phyloP scores from a whole-genome alignment of 1,140 invertebrate genomes.

The Orius insidiosus region DNA sequence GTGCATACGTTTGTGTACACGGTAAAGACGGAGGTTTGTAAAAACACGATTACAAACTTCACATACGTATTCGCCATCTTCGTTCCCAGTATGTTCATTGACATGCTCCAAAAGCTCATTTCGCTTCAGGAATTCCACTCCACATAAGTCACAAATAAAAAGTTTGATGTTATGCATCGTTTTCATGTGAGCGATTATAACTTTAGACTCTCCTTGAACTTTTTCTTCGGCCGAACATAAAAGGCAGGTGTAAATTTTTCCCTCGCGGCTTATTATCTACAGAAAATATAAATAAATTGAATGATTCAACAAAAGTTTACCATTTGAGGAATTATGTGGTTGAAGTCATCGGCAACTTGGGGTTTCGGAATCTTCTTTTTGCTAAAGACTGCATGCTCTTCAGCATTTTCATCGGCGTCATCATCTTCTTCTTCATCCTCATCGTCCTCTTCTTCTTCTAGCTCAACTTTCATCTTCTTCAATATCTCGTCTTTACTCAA shows the following conservation, averaged over 20 bases:
- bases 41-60: conserved; percentile 45
- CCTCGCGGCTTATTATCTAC: conserved; percentile 32
- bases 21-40: conserved; percentile 37
- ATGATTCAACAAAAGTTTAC: conserved; percentile 6
- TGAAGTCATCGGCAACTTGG: too few species aligned
- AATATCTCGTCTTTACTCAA: neutral
- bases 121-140: conserved; percentile 40
- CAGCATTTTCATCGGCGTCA: conserved; percentile 9
- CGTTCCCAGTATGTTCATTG: conserved; percentile 41
- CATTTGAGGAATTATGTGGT: conserved; percentile 18
- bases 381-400: conserved; percentile 1
- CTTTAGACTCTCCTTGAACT: conserved; percentile 33
- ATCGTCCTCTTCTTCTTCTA: conserved; percentile 12
- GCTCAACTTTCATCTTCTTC: conserved; percentile 13
- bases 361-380: conserved; percentile 4
- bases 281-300: conserved; percentile 9
- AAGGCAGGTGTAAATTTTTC: conserved; percentile 36
- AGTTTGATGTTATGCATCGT: conserved; percentile 37
- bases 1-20: conserved; percentile 43
- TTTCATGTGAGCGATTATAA: conserved; percentile 41
- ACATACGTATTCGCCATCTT: conserved; percentile 43
- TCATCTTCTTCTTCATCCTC: conserved; percentile 16
- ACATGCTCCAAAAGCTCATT: conserved; percentile 43
- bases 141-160: conserved; percentile 55
- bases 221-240: conserved; percentile 33